Conservation (phyloP, 1,140 invertebrate species). For the Ceratina calcarata region DNA sequence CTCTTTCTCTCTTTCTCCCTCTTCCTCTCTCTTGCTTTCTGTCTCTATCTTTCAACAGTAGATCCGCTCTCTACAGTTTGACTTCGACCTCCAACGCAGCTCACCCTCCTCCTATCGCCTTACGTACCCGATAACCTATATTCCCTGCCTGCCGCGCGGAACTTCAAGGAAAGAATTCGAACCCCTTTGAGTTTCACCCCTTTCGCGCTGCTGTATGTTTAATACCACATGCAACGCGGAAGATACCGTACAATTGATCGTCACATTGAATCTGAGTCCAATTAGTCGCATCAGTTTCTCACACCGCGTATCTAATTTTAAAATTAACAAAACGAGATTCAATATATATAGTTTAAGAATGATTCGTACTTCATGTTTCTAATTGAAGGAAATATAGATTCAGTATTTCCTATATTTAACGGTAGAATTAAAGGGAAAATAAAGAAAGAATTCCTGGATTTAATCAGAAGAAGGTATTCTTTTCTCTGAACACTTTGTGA, state of each 20-base stretch:
- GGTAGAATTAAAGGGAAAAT: too few species aligned
- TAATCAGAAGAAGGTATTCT: too few species aligned
- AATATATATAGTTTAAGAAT: too few species aligned
- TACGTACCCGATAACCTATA: slow-evolving; percentile 57
- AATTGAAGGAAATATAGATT: too few species aligned
- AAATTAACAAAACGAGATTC: too few species aligned
- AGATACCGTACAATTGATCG: neutral
- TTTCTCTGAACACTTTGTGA: too few species aligned
- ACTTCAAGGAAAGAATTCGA: slow-evolving; percentile 43
- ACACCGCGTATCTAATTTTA: too few species aligned
- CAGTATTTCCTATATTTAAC: too few species aligned
- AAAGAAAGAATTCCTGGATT: too few species aligned
- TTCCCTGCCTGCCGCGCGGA: slow-evolving; percentile 13
- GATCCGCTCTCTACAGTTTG: slow-evolving; percentile 14
- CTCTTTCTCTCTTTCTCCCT: slow-evolving; percentile 9
- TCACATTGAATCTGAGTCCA: neutral
- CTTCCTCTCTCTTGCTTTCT: neutral
- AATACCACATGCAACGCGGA: neutral
- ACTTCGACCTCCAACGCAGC: slow-evolving; percentile 39
- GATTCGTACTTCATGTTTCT: too few species aligned
- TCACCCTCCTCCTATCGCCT: slow-evolving; percentile 30
- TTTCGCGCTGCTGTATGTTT: neutral
- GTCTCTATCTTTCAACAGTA: too few species aligned
- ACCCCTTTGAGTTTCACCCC: slow-evolving; percentile 23
- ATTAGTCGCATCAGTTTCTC: too few species aligned